Percentiles rank a stretch among this genome's conserved stretches.
Conservation (phyloP, 35 echinoderm and acorn worm species). For the Nesometra sesokonis region DNA sequence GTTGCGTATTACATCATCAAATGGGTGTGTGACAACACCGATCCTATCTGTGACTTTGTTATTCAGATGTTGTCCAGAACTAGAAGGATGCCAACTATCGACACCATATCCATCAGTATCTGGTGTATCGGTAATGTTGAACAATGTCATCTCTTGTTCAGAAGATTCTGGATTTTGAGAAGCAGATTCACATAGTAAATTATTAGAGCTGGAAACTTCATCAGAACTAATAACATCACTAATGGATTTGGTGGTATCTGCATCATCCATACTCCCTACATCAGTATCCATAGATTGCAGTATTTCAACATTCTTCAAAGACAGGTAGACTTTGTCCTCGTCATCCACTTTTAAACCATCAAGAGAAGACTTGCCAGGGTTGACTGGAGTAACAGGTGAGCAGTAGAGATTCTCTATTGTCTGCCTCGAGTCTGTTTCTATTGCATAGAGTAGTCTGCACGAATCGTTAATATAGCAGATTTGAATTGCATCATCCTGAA, state of each 20-base stretch:
- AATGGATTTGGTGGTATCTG: slow-evolving; percentile 22
- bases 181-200: not conserved
- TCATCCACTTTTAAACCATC: not conserved
- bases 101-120: not conserved
- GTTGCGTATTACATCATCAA: not conserved
- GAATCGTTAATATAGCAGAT: slow-evolving; percentile 73
- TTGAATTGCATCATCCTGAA: slow-evolving; percentile 82
- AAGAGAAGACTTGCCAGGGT: not conserved
- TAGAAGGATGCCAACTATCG: not conserved
- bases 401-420: slow-evolving; percentile 14
- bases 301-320: not conserved
- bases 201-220: not conserved
- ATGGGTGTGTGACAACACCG: not conserved
- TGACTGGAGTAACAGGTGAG: not conserved
- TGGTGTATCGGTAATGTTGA: not conserved
- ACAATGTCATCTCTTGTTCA: not conserved
- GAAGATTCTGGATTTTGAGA: not conserved
- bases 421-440: slow-evolving; percentile 40
- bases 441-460: slow-evolving; percentile 85
- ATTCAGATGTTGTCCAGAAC: not conserved
- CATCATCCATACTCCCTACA: slow-evolving; percentile 5
- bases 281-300: not conserved
- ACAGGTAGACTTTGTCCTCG: not conserved
- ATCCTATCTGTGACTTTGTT: not conserved
- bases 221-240: slow-evolving; percentile 43